These are phyloP conservation scores for Oedothorax gibbosus DNA, from an alignment of 1,140 invertebrate species.

Conservation along the genomic window DNA sequence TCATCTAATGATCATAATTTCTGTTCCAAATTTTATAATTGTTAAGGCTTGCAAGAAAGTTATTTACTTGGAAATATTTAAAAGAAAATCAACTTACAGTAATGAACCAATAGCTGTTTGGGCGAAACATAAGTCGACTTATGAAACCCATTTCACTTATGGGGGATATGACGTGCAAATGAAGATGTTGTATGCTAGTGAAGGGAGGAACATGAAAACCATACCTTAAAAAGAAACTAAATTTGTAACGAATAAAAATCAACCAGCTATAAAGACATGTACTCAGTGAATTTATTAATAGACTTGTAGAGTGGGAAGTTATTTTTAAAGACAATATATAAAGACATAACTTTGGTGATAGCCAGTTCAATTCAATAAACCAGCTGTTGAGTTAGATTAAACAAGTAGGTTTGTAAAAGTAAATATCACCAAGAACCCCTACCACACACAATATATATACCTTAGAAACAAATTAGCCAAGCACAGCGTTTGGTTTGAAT, in stretches of 20 bases:
- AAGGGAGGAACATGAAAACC: conserved; percentile 95
- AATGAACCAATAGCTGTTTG: conserved; percentile 86
- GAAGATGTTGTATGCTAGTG: conserved; percentile 83
- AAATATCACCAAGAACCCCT: too few species aligned
- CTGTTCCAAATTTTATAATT: too few species aligned
- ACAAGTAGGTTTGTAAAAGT: background rate
- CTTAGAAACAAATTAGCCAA: too few species aligned
- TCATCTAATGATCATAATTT: too few species aligned
- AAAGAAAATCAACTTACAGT: conserved; percentile 73
- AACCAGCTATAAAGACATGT: background rate
- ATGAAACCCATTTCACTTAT: conserved; percentile 79
- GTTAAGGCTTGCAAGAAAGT: too few species aligned
- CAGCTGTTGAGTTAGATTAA: background rate
- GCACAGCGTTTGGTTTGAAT: too few species aligned
- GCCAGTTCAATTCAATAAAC: background rate
- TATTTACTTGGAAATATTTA: too few species aligned
- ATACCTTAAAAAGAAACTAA: conserved; percentile 70
- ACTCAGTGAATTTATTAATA: background rate
- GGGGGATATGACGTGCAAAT: conserved; percentile 88
- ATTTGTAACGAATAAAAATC: background rate
- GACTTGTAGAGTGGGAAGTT: background rate
- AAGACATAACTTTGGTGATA: too few species aligned
- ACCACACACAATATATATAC: too few species aligned
- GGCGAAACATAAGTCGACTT: conserved; percentile 78
- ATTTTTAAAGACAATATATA: background rate